Evolutionary conservation across 1,140 invertebrate genomes (phyloP), one percentile per base, ranked within the genome.

Genomic region (Holcopasites calliopsidis): DNA sequence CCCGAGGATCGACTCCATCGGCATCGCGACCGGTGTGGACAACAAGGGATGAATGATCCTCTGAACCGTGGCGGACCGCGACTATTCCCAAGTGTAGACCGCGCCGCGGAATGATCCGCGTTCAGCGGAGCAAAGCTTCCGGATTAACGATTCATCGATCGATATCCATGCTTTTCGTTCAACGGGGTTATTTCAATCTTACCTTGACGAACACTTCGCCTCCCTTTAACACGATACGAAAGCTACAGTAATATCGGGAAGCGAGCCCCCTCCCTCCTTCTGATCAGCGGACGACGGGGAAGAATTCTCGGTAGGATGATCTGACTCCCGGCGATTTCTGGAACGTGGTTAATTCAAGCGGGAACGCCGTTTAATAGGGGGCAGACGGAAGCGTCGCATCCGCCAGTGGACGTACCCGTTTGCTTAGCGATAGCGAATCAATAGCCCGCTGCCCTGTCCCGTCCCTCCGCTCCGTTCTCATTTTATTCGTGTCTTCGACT

Each of bases 391-490:
- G 16, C 16, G 21, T 42, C 44, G 21, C 23, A 42, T 42, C 38
- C 54, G 8, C 66, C 10, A 42, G 44, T 28, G 18, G 13, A 42
- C 31, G 6, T 10, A 33, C 35, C 61, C 52, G 78, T 84, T 82
- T 79, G 66, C 70, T 58, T 44, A n/a, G 47, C 73, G 33, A 64
- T 26, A 73, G 21, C 62, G 76, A 80, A 85, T 85, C 79, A 70
- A 86, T 85, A 83, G 42, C 52, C 7, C 33, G 47, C 11, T 44
- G n/a, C n/a, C n/a, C 26, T 33, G 16, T 33, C 28, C 26, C 49
- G 31, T 47, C 47, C 38, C 42, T 62, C n/a, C 21, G 47, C 47
- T 31, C 52, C 44, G 58, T 52, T 73, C 55, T 77, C 69, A 49
- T 77, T 57, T 54, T 78, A 65, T 40, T 49, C 58, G 23, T 26